These are phyloP conservation scores for Xestobium rufovillosum DNA, from an alignment of 2,888 invertebrate genomes.

Conservation along the genomic window DNA sequence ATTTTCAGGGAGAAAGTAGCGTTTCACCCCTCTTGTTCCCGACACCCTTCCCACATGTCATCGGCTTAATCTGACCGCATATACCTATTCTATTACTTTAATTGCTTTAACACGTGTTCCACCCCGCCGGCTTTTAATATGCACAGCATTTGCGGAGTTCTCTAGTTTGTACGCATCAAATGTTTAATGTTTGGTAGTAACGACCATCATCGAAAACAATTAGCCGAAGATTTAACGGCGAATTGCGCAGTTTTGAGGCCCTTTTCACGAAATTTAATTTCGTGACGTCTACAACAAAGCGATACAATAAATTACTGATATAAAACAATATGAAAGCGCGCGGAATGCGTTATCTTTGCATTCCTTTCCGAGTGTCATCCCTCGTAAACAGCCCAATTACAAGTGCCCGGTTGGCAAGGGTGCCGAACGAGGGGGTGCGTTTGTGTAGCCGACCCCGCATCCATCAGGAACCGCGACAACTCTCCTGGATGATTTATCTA, in stretches of 20 bases:
- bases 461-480: conserved; percentile 34
- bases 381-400: conserved; percentile 32
- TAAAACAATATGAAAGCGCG: conserved; percentile 43
- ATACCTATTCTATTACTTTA: conserved; percentile 38
- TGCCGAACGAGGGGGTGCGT: neutral
- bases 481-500: conserved; percentile 34
- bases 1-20: no score
- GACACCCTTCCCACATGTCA: no score
- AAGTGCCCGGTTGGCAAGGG: conserved; percentile 21
- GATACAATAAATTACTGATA: conserved; percentile 44
- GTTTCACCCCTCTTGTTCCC: neutral
- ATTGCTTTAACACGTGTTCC: conserved; percentile 39
- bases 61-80: conserved; percentile 29
- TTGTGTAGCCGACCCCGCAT: conserved; percentile 26
- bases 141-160: conserved; percentile 31
- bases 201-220: no score
- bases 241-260: conserved; percentile 32
- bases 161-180: no score
- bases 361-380: conserved; percentile 38
- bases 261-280: conserved; percentile 37
- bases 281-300: conserved; percentile 41
- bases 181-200: no score
- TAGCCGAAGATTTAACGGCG: conserved; percentile 36
- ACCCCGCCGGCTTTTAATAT: conserved; percentile 35
- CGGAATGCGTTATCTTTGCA: conserved; percentile 40